Evolutionary conservation across 2,888 invertebrate species (phyloP), one percentile per base, ranked within the genome.

Genomic region (Protodeltote pygarga): DNA sequence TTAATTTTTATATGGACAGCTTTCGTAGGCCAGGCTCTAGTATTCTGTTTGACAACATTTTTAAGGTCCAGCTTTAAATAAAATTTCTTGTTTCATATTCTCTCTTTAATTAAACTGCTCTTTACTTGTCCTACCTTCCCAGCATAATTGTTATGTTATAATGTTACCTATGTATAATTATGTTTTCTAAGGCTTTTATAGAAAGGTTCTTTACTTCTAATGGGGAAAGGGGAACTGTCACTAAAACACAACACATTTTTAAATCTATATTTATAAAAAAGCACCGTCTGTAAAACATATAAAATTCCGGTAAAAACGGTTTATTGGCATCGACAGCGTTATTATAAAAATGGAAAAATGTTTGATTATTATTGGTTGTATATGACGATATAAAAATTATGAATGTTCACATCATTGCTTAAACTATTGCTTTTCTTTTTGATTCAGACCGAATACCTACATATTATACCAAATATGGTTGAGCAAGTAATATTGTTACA

Each of bases 211-310:
- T n/a, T n/a, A n/a, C n/a, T n/a, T n/a, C n/a, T n/a, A n/a, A n/a
- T n/a, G n/a, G n/a, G n/a, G n/a, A n/a, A n/a, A n/a, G n/a, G n/a
- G n/a, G n/a, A n/a, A n/a, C n/a, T n/a, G n/a, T n/a, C n/a, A n/a
- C n/a, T n/a, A 35, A 57, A 52, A 27, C 14, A 31, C 9, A n/a
- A 29, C 29, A 40, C 52, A 53, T 72, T 73, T 67, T 82, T 54
- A 55, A 68, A 69, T 82, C 74, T 89, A 83, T 90, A 89, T 91
- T 90, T 89, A 87, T 87, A 87, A 87, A 90, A 66, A 92, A 92
- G 91, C 92, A 92, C 91, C 91, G 85, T 90, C 88, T 87, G 89
- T 91, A 90, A 88, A 90, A 88, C 87, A 85, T 89, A 90, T 85
- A 90, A 92, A 89, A 82, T 83, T 85, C 77, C 75, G 81, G 80